phyloP scores from a whole-genome alignment of 2,113 vertebrate species.

The Siphamia tubifer region DNA sequence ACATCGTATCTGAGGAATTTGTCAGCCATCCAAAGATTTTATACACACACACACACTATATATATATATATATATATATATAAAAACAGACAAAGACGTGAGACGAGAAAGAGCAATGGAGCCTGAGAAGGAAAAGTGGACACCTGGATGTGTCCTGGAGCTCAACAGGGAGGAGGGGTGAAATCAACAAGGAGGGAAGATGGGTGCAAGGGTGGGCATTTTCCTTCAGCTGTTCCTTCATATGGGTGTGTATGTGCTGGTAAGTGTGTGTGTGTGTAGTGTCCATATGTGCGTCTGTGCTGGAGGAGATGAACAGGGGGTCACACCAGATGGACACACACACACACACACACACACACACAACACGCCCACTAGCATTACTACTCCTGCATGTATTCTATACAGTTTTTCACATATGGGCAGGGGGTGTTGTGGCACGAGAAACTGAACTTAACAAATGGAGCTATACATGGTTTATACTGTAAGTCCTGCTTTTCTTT shows the following conservation, averaged over 20 bases:
- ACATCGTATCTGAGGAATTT: conserved; percentile 22
- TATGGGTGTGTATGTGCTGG: conserved; percentile 25
- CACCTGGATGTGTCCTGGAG: conserved; percentile 74
- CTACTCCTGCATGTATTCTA: conserved; percentile 10
- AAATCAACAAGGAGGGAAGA: conserved; percentile 27
- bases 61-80: no score
- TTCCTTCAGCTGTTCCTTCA: conserved; percentile 71
- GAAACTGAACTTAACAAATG: neutral
- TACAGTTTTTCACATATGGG: conserved; percentile 18
- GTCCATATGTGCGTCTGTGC: conserved; percentile 72
- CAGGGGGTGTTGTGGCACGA: conserved; percentile 4
- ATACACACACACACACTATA: neutral
- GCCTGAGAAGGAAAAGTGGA: conserved; percentile 52
- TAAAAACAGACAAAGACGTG: conserved; percentile 1
- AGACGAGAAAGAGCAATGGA: conserved; percentile 23
- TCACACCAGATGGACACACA: conserved; percentile 69
- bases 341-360: conserved; percentile 36
- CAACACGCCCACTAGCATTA: conserved; percentile 62
- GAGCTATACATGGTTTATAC: neutral
- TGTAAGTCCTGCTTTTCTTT: neutral
- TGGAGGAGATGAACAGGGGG: conserved; percentile 75
- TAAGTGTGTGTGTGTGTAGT: conserved; percentile 37
- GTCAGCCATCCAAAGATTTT: conserved; percentile 13
- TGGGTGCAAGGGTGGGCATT: conserved; percentile 38
- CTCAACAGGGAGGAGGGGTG: conserved; percentile 49